Evolutionary conservation across 1,140 invertebrate species (phyloP), one percentile per base, ranked within the genome.

Genomic region (Drosophila lacteicornis): DNA sequence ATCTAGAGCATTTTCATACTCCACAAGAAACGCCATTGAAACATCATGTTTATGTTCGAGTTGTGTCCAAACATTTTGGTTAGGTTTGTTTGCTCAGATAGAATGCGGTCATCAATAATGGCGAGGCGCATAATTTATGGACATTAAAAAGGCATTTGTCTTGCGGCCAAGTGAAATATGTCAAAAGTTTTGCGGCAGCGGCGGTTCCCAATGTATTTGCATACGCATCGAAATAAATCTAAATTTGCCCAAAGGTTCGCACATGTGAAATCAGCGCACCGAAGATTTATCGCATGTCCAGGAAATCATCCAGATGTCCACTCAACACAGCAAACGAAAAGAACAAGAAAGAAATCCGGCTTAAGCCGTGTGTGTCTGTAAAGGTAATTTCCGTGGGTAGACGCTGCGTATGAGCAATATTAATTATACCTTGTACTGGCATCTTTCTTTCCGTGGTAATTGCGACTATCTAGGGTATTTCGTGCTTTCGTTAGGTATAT

Each of bases 331-430:
- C 19, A 22, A 56, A 40, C 36, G 22, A 56, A 40, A 19, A 6
- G 8, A 22, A n/a, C 6, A n/a, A 30, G 50, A 63, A 76, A 68
- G 79, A 51, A 58, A 68, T 17, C 17, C 5, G 42, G 38, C 43
- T 43, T 51, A 53, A 46, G 43, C 17, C 57, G 45, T 57, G 2
- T 43, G 19, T 60, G 56, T 33, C 11, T 47, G 69, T 38, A 33
- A 50, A 25, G 43, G 49, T 25, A 62, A 58, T 78, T 55, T 59
- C 56, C 30, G 46, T 51, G 49, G 69, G 57, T 61, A 47, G 19
- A 80, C 82, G 45, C 63, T 78, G 78, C 82, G 78, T 74, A 84
- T 85, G 78, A 84, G 82, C 68, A 80, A 84, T 84, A 85, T 84
- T 84, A 84, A 84, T 84, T 84, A 80, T 74, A 73, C 60, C 70